Evolutionary conservation across 2,888 invertebrate genomes (phyloP), one percentile per base, ranked within the genome.

Genomic region (Agrotis exclamationis): DNA sequence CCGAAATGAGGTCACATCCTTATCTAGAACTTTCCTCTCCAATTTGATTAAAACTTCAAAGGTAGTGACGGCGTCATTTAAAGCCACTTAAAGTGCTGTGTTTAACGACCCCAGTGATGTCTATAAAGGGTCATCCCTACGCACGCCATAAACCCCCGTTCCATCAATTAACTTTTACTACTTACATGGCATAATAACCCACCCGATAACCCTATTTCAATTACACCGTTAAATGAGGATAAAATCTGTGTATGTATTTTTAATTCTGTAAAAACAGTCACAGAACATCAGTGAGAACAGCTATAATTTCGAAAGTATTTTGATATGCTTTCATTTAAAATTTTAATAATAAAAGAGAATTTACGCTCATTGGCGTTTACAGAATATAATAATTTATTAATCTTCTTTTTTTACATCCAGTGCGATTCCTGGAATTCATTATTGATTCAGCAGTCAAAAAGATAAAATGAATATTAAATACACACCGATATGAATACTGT

Each of bases 121-220:
- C 65, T 76, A 82, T 78, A 74, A 66, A 70, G 82, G 71, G 53
- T 74, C 74, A 70, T 77, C 76, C 65, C 68, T 51, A 54, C 74
- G 63, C 71, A 82, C 70, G 56, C 68, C 63, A 67, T 76, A 79
- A 59, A 82, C 63, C 79, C 74, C 62, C 60, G 71, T 69, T 66
- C 81, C 68, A 63, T 74, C 74, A 74, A 79, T 82, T 81, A 79
- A 76, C 70, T 84, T 83, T 84, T 69, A 84, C 60, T 57, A 74
- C 84, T 69, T 59, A 80, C 81, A 80, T 63, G 72, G 74, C 71
- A 70, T 80, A 62, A 80, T 80, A 73, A 75, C 65, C 59, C 33
- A 68, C 28, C 44, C 39, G 50, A 80, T 80, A 77, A 72, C 60
- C 50, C 50, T 63, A 57, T 76, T 80, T 80, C 64, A 63, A 80